A percentile compares a stretch with the other conserved stretches of the same genome.
Evolutionary conservation across 2,797 vertebrate genomes (phyloP).

Genomic region (Hypotaenidia philippensis): DNA sequence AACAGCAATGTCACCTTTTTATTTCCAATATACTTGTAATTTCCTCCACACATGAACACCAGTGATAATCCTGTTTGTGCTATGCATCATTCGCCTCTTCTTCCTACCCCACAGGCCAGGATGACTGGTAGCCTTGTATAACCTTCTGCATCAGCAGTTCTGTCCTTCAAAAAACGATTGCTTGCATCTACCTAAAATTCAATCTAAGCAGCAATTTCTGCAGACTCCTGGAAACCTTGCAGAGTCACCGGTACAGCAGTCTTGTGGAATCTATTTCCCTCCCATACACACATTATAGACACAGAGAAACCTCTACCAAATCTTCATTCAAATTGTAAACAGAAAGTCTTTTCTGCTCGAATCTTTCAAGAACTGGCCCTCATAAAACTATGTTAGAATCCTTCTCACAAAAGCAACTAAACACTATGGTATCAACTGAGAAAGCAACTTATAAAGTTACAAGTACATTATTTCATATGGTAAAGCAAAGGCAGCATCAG

Average conservation of each 20-base stretch:
- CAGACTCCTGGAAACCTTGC: neutral
- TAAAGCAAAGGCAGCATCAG: slow-evolving; percentile 1
- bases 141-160: neutral
- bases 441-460: neutral
- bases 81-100: neutral
- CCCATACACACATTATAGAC: neutral
- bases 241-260: neutral
- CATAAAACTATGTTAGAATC: neutral
- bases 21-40: neutral
- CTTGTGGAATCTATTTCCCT: neutral
- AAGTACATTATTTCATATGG: neutral
- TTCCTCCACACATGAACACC: neutral
- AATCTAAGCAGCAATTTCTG: neutral
- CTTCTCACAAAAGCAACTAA: neutral
- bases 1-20: neutral
- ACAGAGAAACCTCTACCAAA: neutral
- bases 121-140: neutral
- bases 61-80: neutral
- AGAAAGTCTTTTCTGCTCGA: neutral
- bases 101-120: neutral
- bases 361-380: neutral
- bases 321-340: neutral
- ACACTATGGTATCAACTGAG: neutral
- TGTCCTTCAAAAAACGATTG: neutral
- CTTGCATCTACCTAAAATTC: neutral